Evolutionary conservation across 2,113 vertebrate genomes (phyloP).

Genomic region (Platichthys flesus): DNA sequence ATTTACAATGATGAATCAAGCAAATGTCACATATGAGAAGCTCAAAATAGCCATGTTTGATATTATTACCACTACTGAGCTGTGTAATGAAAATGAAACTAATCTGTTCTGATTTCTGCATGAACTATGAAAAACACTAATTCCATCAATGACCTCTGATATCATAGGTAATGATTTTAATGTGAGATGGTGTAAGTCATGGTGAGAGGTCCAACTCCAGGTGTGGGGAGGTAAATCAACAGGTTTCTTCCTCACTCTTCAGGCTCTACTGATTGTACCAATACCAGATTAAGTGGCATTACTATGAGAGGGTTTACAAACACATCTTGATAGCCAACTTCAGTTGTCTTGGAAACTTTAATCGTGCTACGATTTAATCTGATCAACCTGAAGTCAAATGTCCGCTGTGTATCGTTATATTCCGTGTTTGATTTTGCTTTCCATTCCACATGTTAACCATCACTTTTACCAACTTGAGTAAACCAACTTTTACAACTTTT

Average conservation of each 20-base stretch:
- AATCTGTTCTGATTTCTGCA: too few relatives aligned
- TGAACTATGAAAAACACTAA: too few relatives aligned
- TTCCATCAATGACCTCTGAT: too few relatives aligned
- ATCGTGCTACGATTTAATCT: not conserved
- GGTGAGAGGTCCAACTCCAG: not conserved
- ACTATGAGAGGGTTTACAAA: not conserved
- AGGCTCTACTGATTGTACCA: not conserved
- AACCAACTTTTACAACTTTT: not conserved
- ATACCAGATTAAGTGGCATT: not conserved
- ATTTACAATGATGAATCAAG: not conserved
- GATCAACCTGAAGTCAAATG: not conserved
- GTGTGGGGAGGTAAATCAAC: conserved; percentile 19
- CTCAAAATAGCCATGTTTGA: too few relatives aligned
- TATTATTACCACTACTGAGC: too few relatives aligned
- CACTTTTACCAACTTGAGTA: not conserved
- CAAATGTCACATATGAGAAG: too few relatives aligned
- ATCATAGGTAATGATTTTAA: too few relatives aligned
- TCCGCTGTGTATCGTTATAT: not conserved
- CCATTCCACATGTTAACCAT: not conserved
- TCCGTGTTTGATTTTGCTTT: not conserved
- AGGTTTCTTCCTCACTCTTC: conserved; percentile 6
- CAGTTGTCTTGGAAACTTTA: not conserved
- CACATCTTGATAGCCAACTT: not conserved
- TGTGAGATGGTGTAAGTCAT: too few relatives aligned
- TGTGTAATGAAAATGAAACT: not conserved